phyloP scores from a whole-genome alignment of 2,797 vertebrate genomes.

The Kryptolebias ocellatus region DNA sequence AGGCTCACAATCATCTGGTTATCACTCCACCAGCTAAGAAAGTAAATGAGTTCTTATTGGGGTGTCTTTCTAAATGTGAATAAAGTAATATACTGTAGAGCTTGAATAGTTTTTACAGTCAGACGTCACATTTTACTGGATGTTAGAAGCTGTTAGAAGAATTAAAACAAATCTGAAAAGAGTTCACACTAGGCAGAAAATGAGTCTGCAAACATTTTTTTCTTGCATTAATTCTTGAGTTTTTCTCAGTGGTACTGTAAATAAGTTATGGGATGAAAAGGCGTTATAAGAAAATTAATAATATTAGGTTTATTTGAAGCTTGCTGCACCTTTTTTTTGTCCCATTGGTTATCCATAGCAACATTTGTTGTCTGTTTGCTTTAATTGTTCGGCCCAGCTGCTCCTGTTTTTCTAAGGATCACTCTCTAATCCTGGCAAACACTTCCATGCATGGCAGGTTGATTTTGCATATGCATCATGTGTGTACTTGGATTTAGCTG shows the following conservation, averaged over 20 bases:
- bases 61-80: slow-evolving; percentile 20
- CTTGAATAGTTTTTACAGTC: background rate
- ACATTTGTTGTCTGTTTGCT: background rate
- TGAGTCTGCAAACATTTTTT: no score
- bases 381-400: slow-evolving; percentile 12
- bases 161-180: background rate
- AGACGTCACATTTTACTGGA: background rate
- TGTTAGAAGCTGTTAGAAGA: background rate
- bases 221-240: no score
- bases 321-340: background rate
- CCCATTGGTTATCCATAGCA: background rate
- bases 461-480: slow-evolving; percentile 16
- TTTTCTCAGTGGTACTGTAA: no score
- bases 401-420: slow-evolving; percentile 25
- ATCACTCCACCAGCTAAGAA: no score
- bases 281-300: no score
- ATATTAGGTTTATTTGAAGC: background rate
- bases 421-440: slow-evolving; percentile 28
- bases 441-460: slow-evolving; percentile 13
- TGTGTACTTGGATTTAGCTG: background rate
- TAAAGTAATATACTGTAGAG: background rate
- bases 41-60: background rate
- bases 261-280: no score
- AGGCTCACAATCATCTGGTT: no score
- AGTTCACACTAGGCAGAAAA: no score